Evolutionary conservation across 2,113 vertebrate genomes (phyloP).

Genomic region (Taurulus bubalis): DNA sequence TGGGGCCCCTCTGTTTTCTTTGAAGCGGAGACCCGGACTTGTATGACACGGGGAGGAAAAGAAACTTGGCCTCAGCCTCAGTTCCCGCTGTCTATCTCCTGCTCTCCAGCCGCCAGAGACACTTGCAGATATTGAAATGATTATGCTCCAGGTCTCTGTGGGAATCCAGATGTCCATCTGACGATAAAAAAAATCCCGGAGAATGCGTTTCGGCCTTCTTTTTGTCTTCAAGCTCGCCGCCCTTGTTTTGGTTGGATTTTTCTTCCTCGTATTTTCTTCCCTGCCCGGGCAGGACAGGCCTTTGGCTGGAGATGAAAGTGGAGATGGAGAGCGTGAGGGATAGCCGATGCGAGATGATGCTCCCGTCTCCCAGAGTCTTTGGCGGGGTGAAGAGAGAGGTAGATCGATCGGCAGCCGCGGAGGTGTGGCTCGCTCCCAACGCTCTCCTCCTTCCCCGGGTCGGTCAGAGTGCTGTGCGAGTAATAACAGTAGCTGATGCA

Average conservation of each 20-base stretch:
- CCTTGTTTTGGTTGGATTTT: slow-evolving; percentile 44
- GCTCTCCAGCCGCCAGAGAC: slow-evolving; percentile 50
- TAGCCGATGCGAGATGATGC: slow-evolving; percentile 34
- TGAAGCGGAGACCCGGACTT: slow-evolving; percentile 43
- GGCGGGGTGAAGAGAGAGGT: slow-evolving; percentile 23
- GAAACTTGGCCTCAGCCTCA: slow-evolving; percentile 25
- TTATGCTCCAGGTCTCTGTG: slow-evolving; percentile 47
- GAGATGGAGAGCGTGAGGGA: slow-evolving; percentile 48
- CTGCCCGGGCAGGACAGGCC: slow-evolving; percentile 37
- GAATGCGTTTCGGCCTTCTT: slow-evolving; percentile 31
- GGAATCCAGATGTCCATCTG: slow-evolving; percentile 67
- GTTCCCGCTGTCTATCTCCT: slow-evolving; percentile 28
- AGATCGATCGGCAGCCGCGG: slow-evolving; percentile 15
- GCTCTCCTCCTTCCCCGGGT: not conserved
- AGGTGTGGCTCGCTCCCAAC: not conserved
- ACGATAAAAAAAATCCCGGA: slow-evolving; percentile 42
- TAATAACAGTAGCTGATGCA: slow-evolving; percentile 28
- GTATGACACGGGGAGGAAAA: slow-evolving; percentile 23
- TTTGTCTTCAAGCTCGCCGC: not conserved
- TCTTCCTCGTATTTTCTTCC: slow-evolving; percentile 41
- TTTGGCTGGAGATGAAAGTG: slow-evolving; percentile 74
- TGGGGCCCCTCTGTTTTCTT: slow-evolving; percentile 51
- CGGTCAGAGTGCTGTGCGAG: slow-evolving; percentile 13
- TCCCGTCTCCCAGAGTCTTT: slow-evolving; percentile 33
- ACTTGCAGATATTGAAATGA: slow-evolving; percentile 54